Conservation (phyloP, 2,113 vertebrate species). For the Rhinichthys klamathensis region DNA sequence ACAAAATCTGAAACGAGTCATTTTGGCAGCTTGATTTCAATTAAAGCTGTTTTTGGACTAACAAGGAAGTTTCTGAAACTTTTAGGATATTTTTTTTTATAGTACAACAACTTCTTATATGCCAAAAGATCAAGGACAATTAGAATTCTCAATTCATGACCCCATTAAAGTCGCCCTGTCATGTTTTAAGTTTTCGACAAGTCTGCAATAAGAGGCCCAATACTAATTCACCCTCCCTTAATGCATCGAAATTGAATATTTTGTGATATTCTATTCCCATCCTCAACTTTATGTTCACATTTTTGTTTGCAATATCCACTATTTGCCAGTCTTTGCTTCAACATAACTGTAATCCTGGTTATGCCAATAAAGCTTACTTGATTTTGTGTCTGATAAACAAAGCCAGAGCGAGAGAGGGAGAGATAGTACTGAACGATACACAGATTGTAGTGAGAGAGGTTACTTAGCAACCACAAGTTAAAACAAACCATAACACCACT, state of each 20-base stretch:
- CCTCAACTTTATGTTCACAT: background rate
- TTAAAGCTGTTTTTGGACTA: too few relatives aligned
- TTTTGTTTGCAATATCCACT: slow-evolving; percentile 17
- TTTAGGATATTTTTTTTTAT: too few relatives aligned
- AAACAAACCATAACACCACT: slow-evolving; percentile 54
- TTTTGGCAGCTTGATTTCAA: too few relatives aligned
- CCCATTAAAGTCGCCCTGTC: too few relatives aligned
- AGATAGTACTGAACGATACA: slow-evolving; percentile 36
- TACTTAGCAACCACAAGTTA: slow-evolving; percentile 49
- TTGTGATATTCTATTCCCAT: background rate
- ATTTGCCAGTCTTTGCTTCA: background rate
- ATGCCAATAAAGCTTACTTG: background rate
- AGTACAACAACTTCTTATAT: too few relatives aligned
- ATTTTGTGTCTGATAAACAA: slow-evolving; percentile 4
- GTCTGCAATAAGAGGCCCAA: too few relatives aligned
- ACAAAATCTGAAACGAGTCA: too few relatives aligned
- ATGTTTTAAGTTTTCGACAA: too few relatives aligned
- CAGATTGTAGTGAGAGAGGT: slow-evolving; percentile 46
- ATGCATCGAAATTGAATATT: background rate
- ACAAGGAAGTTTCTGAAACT: too few relatives aligned
- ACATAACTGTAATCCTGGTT: slow-evolving; percentile 15
- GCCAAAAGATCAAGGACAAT: too few relatives aligned
- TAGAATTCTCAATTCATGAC: too few relatives aligned
- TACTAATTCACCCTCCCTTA: background rate
- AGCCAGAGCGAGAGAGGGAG: slow-evolving; percentile 16